Base-by-base conservation (phyloP, 2,113 vertebrate genomes). In the Psephotus haematonotus region DNA sequence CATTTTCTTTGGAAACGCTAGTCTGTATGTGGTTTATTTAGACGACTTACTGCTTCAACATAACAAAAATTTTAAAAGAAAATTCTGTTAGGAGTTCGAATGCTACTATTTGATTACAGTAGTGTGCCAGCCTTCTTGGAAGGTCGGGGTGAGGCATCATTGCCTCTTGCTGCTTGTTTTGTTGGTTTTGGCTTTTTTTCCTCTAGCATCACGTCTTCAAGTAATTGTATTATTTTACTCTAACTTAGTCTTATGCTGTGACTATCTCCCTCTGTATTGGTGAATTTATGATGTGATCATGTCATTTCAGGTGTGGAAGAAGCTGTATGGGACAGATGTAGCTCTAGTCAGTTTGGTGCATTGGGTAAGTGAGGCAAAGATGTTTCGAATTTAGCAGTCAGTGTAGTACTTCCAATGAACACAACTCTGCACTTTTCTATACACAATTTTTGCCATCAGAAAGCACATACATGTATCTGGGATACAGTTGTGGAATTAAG, bases 151-250 rank as follows among this genome's bases (percentile, higher is more conserved):
- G 80, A 65, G 76, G 14, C 28, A 39, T 25, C 13, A 3, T n/a
- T 50, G 28, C 2, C 7, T 52, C 29, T 41, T 86, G 23, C 27
- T 85, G 29, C 27, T 75, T 31, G 9, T n/a, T 60, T 59, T 24
- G n/a, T 60, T 35, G 8, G 5, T 18, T 10, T 33, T 7, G 18
- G 55, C 31, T 7, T 14, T 55, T 44, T 28, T 39, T 27, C 7
- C 2, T 3, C 2, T 16, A 13, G 29, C 29, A 41, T 4, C 27
- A 25, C 1, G 3, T 9, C 50, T 88, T 64, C 7, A 10, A 16
- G 10, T 37, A 50, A 27, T 29, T 37, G 3, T 2, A 11, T 46
- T 33, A 9, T 41, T 92, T 80, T 67, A 17, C 29, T 68, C 14
- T 35, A 24, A 52, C 10, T 62, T 17, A 64, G 19, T n/a, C 35